These are phyloP conservation scores for Carabus problematicus DNA, from an alignment of 2,888 invertebrate genomes.

Conservation along the genomic window DNA sequence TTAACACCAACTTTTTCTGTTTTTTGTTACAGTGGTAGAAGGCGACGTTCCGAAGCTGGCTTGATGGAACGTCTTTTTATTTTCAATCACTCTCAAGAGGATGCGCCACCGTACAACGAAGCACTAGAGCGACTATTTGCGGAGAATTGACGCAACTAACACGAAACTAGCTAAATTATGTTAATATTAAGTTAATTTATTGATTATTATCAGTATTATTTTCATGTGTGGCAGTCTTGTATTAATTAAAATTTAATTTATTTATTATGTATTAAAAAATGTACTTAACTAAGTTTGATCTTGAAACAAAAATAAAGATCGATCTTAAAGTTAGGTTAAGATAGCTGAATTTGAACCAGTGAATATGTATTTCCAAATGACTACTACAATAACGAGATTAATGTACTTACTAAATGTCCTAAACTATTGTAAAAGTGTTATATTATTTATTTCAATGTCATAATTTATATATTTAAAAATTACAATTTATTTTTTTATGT, in stretches of 20 bases:
- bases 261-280: conserved; percentile 11
- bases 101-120: conserved; percentile 40
- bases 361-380: too few relatives aligned
- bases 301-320: too few relatives aligned
- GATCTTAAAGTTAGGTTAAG: too few relatives aligned
- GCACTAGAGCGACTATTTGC: conserved; percentile 30
- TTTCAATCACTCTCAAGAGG: conserved; percentile 48
- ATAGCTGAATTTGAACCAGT: too few relatives aligned
- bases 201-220: conserved; percentile 26
- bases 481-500: conserved; percentile 30
- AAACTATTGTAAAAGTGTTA: too few relatives aligned
- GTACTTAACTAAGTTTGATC: not conserved
- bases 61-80: conserved; percentile 48
- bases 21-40: conserved; percentile 54
- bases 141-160: conserved; percentile 21
- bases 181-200: not conserved
- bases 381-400: too few relatives aligned
- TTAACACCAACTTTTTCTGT: conserved; percentile 1
- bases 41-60: conserved; percentile 52
- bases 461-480: conserved; percentile 16
- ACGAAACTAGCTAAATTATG: not conserved
- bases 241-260: conserved; percentile 7
- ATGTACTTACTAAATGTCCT: too few relatives aligned
- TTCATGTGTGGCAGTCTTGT: conserved; percentile 8
- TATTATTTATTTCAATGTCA: not conserved